These are phyloP conservation scores for Terrapene triunguis DNA, from an alignment of 2,113 vertebrate genomes.

Conservation along the genomic window DNA sequence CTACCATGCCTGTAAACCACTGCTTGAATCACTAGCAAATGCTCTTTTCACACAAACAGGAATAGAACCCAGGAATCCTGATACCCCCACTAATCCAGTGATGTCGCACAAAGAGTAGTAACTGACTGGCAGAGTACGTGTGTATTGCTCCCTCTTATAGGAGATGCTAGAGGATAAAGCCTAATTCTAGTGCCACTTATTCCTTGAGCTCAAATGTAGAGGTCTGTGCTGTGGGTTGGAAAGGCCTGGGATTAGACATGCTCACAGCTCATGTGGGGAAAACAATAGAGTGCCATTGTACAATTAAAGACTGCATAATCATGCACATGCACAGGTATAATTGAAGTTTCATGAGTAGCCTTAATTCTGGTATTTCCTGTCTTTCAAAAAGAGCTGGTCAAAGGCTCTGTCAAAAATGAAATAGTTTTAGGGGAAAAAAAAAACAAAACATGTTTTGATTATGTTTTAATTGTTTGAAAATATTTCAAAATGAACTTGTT, in stretches of 20 bases:
- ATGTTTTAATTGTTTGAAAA: background rate
- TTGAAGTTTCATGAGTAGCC: background rate
- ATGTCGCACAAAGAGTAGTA: constrained; percentile 30
- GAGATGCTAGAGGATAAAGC: constrained; percentile 16
- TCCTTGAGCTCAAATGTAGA: fast-evolving
- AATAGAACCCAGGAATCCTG: background rate
- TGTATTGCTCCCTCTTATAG: background rate
- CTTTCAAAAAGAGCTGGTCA: background rate
- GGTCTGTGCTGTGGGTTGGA: background rate
- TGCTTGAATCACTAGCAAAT: background rate
- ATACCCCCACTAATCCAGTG: background rate
- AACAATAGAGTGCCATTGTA: fast-evolving
- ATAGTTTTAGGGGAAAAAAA: background rate
- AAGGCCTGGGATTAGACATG: background rate
- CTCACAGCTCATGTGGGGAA: background rate
- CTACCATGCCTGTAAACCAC: background rate
- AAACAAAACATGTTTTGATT: background rate
- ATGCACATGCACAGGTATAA: fast-evolving
- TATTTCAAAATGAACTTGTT: background rate
- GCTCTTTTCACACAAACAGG: constrained; percentile 2
- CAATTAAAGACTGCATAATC: fast-evolving
- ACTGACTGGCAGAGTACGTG: background rate
- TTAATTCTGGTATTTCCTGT: background rate
- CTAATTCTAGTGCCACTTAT: background rate
- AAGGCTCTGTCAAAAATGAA: background rate